A percentile compares a stretch with the other conserved stretches of the same genome.
These are phyloP conservation scores for Champsocephalus esox DNA, from an alignment of 2,797 vertebrate species.

Conservation along the genomic window DNA sequence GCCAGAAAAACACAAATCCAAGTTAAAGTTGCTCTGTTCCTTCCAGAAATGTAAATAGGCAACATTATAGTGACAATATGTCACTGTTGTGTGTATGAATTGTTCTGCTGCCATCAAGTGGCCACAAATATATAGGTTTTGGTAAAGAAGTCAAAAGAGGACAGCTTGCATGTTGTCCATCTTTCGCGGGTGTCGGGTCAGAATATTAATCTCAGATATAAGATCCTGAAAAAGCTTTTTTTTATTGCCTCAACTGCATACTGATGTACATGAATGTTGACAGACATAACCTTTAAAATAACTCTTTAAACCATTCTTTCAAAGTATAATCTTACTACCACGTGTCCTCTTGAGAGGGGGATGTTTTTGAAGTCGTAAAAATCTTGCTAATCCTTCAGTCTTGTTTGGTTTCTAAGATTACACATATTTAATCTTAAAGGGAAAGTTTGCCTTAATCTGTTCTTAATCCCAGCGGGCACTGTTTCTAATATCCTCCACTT, in stretches of 20 bases:
- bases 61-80: not conserved
- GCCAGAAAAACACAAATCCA: not conserved
- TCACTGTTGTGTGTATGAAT: not conserved
- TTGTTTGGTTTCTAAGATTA: constrained; percentile 78
- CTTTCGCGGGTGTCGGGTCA: not conserved
- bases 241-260: not conserved
- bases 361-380: constrained; percentile 50
- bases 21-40: not conserved
- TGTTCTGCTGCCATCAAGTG: not conserved
- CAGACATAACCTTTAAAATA: constrained; percentile 22
- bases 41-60: not conserved
- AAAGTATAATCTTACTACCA: constrained; percentile 58
- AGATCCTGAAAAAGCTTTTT: not conserved
- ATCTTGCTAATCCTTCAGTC: constrained; percentile 63
- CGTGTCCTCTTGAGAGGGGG: constrained; percentile 56
- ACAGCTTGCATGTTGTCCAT: not conserved
- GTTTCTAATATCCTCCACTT: constrained; percentile 52
- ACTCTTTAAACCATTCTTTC: constrained; percentile 52
- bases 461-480: constrained; percentile 63
- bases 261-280: not conserved
- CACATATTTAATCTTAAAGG: constrained; percentile 76
- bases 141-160: not conserved
- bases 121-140: too few species aligned
- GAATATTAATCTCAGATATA: not conserved
- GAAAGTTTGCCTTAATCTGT: constrained; percentile 76